Evolutionary conservation across 2,113 vertebrate species (phyloP).

Genomic region (Hippoglossus stenolepis): DNA sequence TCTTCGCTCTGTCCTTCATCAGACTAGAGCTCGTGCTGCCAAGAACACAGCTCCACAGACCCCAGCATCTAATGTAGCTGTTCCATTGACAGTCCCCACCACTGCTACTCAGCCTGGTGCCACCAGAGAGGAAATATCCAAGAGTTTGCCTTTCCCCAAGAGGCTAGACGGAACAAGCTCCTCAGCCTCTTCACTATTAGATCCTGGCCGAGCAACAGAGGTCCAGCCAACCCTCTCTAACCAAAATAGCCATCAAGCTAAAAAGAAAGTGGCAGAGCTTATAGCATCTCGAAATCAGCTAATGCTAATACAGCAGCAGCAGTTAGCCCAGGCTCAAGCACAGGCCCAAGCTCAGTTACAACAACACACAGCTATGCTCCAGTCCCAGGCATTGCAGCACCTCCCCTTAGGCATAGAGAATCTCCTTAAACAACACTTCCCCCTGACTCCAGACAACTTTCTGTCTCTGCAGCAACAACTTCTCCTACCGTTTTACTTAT

Average conservation of each 20-base stretch:
- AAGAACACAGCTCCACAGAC: slow-evolving; percentile 76
- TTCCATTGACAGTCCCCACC: slow-evolving; percentile 50
- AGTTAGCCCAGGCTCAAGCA: slow-evolving; percentile 80
- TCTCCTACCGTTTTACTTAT: slow-evolving; percentile 95
- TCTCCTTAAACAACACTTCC: slow-evolving; percentile 87
- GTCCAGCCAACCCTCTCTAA: slow-evolving; percentile 72
- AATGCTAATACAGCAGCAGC: slow-evolving; percentile 84
- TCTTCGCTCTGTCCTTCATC: slow-evolving; percentile 97
- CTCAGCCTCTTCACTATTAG: slow-evolving; percentile 44
- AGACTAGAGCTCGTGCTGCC: slow-evolving; percentile 95
- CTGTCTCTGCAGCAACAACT: slow-evolving; percentile 91
- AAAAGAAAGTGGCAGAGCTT: slow-evolving; percentile 91
- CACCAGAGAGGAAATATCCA: slow-evolving; percentile 63
- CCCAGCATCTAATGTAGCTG: slow-evolving; percentile 82
- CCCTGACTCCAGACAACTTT: slow-evolving; percentile 74
- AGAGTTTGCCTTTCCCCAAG: slow-evolving; percentile 56
- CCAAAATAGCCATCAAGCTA: slow-evolving; percentile 86
- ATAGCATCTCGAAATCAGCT: slow-evolving; percentile 90
- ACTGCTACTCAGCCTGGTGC: slow-evolving; percentile 41
- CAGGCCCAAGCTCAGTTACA: slow-evolving; percentile 96
- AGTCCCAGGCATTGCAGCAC: slow-evolving; percentile 95
- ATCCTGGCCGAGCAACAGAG: slow-evolving; percentile 40
- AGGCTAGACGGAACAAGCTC: slow-evolving; percentile 51
- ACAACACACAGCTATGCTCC: slow-evolving; percentile 94
- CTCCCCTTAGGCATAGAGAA: slow-evolving; percentile 93